Evolutionary conservation across 2,113 vertebrate species (phyloP).

Genomic region (Circaetus gallicus): DNA sequence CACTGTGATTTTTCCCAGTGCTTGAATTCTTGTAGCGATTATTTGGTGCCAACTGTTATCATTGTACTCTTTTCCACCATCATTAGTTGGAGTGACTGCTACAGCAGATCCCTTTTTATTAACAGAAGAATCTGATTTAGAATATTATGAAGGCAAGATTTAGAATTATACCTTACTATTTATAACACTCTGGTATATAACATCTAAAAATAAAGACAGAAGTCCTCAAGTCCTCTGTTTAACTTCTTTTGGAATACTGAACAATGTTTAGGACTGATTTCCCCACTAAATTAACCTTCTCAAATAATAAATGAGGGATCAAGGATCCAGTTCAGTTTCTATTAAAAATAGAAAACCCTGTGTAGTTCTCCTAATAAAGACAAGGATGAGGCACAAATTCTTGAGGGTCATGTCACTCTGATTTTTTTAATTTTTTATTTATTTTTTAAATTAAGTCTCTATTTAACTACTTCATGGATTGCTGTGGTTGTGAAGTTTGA

Average conservation of each 20-base stretch:
- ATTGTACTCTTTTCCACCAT: slow-evolving; percentile 78
- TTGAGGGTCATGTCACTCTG: neutral
- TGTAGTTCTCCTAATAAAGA: neutral
- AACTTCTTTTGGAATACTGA: neutral
- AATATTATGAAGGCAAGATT: neutral
- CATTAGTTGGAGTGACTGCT: slow-evolving; percentile 80
- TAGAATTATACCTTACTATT: neutral
- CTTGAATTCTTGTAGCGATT: slow-evolving; percentile 79
- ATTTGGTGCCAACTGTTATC: slow-evolving; percentile 89
- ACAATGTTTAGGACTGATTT: neutral
- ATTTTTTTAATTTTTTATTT: neutral
- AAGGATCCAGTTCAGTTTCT: neutral
- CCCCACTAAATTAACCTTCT: neutral
- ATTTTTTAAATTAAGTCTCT: neutral
- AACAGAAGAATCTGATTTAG: slow-evolving; percentile 39
- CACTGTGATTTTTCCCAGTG: slow-evolving; percentile 84
- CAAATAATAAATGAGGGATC: neutral
- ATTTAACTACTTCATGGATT: neutral
- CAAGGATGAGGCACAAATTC: neutral
- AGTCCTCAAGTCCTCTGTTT: neutral
- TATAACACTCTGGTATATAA: neutral
- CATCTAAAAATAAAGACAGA: neutral
- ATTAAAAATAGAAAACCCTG: neutral
- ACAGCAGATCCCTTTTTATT: slow-evolving; percentile 82
- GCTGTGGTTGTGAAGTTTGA: neutral